Evolutionary conservation across 2,888 invertebrate species (phyloP), one percentile per base, ranked within the genome.

Genomic region (Rhingia campestris): DNA sequence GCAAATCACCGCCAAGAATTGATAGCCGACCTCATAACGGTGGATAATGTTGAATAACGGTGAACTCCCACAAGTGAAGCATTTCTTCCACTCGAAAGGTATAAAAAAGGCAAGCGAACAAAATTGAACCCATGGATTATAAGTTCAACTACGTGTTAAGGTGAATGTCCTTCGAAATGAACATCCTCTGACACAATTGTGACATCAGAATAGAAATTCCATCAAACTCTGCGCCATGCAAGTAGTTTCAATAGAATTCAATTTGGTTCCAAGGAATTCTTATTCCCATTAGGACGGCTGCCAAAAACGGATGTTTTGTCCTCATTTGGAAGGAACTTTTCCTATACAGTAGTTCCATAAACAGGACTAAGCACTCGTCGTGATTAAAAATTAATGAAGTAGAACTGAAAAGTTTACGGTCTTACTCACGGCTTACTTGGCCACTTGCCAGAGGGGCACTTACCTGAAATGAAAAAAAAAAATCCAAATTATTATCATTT

Each of bases 11-110:
- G 33, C 39, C 64, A 12, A 59, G 45, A 70, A 81, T 22, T 69
- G 63, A 70, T 73, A 73, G 61, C 59, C 53, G 79, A 58, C 77
- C 43, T 43, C 41, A 43, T 33, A 58, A 53, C 32, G n/a, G 22
- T 9, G 56, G 58, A 67, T 7, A 53, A 53, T 22, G 22, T 22
- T 22, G 2, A 22, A 22, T 22, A 22, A 22, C 22, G 22, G 12
- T 72, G 82, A 79, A 82, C 67, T 47, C 72, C 12, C 53, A 82
- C 63, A 76, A 82, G 82, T 77, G 63, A 63, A 73, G 32, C 67
- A 51, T 63, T 82, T 72, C 22, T 73, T 56, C 73, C 69, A 67
- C 79, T 77, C 58, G 61, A 82, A 64, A 77, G 56, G 73, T 73
- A 51, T 56, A 56, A 67, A 49, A 67, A 61, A 39, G 30, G 54